Evolutionary conservation across 2,113 vertebrate genomes (phyloP).

Genomic region (Corydoras maculifer): DNA sequence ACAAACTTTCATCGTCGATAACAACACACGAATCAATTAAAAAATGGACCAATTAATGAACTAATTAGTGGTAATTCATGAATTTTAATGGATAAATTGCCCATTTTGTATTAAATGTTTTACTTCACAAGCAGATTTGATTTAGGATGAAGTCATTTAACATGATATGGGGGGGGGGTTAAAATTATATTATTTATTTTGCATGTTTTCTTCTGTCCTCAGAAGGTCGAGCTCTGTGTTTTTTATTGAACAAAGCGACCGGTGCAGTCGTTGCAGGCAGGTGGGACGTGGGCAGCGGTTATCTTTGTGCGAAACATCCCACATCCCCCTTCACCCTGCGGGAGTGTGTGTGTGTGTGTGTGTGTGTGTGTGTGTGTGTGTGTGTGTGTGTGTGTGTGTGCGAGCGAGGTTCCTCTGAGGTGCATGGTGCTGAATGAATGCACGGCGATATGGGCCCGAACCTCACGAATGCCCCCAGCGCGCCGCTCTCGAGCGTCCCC

Average conservation of each 20-base stretch:
- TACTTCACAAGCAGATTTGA: too few relatives aligned
- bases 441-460: background rate
- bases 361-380: background rate
- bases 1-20: too few relatives aligned
- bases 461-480: background rate
- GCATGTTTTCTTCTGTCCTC: background rate
- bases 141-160: too few relatives aligned
- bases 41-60: too few relatives aligned
- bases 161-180: too few relatives aligned
- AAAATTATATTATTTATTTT: background rate
- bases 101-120: too few relatives aligned
- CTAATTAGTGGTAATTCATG: too few relatives aligned
- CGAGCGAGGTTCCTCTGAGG: background rate
- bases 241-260: background rate
- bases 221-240: background rate
- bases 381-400: constrained; percentile 6
- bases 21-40: too few relatives aligned
- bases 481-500: constrained; percentile 8
- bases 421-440: constrained; percentile 8
- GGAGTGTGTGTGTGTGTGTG: background rate
- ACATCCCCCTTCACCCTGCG: background rate
- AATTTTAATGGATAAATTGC: too few relatives aligned
- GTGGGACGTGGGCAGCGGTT: background rate
- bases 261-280: background rate
- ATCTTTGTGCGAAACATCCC: constrained; percentile 1